Evolutionary conservation across 2,888 invertebrate species (phyloP), one percentile per base, ranked within the genome.

Genomic region (Brachyptera putata): DNA sequence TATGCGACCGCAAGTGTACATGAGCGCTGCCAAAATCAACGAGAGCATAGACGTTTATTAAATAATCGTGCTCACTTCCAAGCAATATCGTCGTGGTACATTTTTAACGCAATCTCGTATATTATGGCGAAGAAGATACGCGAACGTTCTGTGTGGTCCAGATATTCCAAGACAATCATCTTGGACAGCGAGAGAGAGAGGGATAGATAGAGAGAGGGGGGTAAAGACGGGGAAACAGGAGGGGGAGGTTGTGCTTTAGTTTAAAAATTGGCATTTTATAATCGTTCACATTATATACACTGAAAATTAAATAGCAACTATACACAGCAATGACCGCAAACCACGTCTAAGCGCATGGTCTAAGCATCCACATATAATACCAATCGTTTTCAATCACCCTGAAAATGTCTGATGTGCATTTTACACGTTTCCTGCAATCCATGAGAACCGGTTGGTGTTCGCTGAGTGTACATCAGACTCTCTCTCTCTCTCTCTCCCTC

Each of bases 301-400:
- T 25, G 2, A 50, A 30, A 25, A 13, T n/a, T 50, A 16, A 11
- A n/a, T n/a, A n/a, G n/a, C n/a, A n/a, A n/a, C n/a, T n/a, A n/a
- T n/a, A n/a, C n/a, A n/a, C n/a, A n/a, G n/a, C n/a, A n/a, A n/a
- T n/a, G 41, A 25, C 26, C n/a, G 25, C 25, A 13, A 30, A 26
- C 25, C 26, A 50, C 49, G 30, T 50, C 25, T 11, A 26, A n/a
- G n/a, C 11, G 34, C 34, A 11, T 18, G 41, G 14, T 21, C 41
- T 5, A 3, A 21, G 18, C 18, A 21, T 7, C 41, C 16, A 9
- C 7, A 14, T 16, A 50, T 30, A 50, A 50, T 50, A 49, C 26
- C 49, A 14, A 13, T 25, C 24, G n/a, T 50, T 50, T 50, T 50
- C 49, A 50, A 50, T 50, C 49, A 26, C n/a, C 26, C 21, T n/a